Percentiles rank a stretch among this genome's conserved stretches.
These are phyloP conservation scores for Pocillopora grandis DNA, from an alignment of 92 coral and sea anemone species.

Conservation along the genomic window DNA sequence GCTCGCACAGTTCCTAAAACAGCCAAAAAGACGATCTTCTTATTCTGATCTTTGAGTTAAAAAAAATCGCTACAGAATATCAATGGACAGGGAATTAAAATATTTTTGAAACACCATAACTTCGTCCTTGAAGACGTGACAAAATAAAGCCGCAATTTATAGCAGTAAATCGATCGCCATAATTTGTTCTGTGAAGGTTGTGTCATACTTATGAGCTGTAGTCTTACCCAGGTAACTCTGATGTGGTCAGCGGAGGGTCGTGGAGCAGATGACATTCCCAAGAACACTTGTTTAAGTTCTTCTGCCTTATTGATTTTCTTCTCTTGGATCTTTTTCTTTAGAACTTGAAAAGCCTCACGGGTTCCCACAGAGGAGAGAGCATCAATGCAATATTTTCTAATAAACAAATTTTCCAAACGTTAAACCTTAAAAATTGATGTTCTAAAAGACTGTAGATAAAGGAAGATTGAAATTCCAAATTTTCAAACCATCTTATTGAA, in stretches of 20 bases:
- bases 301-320: constrained; percentile 23
- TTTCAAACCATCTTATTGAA: too few relatives aligned
- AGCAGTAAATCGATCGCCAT: too few relatives aligned
- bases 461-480: too few relatives aligned
- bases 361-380: constrained; percentile 81
- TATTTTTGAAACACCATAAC: too few relatives aligned
- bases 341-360: constrained; percentile 44
- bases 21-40: background rate
- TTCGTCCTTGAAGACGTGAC: too few relatives aligned
- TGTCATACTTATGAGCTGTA: too few relatives aligned
- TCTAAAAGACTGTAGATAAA: too few relatives aligned
- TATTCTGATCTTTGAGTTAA: too few relatives aligned
- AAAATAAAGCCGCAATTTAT: too few relatives aligned
- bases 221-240: constrained; percentile 54
- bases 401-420: background rate
- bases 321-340: constrained; percentile 29
- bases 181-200: too few relatives aligned
- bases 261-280: constrained; percentile 70
- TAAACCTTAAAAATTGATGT: background rate
- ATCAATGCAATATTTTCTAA: constrained; percentile 65
- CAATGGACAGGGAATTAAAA: too few relatives aligned
- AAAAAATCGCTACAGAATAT: too few relatives aligned
- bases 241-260: constrained; percentile 49
- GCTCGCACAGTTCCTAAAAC: constrained; percentile 69
- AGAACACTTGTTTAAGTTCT: constrained; percentile 51